A percentile compares a stretch with the other conserved stretches of the same genome.
phyloP scores from a whole-genome alignment of 2,797 vertebrate genomes.

The Melanotaenia trifasciata region DNA sequence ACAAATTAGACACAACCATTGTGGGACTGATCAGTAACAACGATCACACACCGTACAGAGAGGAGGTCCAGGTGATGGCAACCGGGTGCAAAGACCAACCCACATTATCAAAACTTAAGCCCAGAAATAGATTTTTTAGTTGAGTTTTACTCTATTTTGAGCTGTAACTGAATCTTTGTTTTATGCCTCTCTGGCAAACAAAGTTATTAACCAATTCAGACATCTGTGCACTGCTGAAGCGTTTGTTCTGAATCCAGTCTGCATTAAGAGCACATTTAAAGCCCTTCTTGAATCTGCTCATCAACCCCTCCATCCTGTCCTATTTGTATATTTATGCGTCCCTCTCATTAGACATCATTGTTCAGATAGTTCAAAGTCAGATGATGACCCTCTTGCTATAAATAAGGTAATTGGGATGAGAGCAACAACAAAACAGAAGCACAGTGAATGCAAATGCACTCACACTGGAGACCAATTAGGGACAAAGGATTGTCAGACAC shows the following conservation, averaged over 20 bases:
- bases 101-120: neutral
- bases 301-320: neutral
- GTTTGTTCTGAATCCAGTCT: neutral
- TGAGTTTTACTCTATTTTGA: neutral
- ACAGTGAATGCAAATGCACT: slow-evolving; percentile 31
- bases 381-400: slow-evolving; percentile 28
- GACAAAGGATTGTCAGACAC: slow-evolving; percentile 32
- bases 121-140: neutral
- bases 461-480: slow-evolving; percentile 59
- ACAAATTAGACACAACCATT: too few species aligned
- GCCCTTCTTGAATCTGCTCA: neutral
- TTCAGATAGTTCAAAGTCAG: slow-evolving; percentile 31
- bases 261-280: neutral
- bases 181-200: neutral
- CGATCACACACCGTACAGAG: neutral
- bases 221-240: neutral
- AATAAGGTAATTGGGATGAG: slow-evolving; percentile 48
- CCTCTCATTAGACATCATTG: slow-evolving; percentile 23
- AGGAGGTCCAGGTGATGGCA: neutral
- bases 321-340: neutral
- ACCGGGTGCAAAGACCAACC: too few species aligned
- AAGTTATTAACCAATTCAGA: too few species aligned
- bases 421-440: slow-evolving; percentile 41
- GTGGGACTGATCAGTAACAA: neutral
- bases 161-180: neutral